Percentiles rank a stretch among this genome's conserved stretches.
Evolutionary conservation across 2,113 vertebrate species (phyloP).

Genomic region (Meles meles): DNA sequence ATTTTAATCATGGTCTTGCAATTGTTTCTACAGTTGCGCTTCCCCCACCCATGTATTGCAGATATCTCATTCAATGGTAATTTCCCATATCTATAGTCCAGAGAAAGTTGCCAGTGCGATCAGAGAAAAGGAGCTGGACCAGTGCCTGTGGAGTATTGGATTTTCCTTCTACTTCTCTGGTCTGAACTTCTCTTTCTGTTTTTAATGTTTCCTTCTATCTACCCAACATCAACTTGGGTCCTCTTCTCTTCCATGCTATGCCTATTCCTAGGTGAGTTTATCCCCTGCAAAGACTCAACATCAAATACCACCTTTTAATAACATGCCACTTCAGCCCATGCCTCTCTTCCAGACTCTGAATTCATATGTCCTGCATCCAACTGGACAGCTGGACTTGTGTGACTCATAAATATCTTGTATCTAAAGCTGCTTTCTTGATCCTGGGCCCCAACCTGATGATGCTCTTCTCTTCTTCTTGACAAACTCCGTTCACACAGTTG

Average conservation of each 20-base stretch:
- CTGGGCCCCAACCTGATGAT: too few species aligned
- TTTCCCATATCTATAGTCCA: not conserved
- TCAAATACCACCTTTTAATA: not conserved
- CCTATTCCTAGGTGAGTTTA: too few species aligned
- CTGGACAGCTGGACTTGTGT: not conserved
- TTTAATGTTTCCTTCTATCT: not conserved
- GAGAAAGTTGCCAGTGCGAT: not conserved
- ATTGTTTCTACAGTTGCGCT: not conserved
- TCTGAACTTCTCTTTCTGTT: too few species aligned
- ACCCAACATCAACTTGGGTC: not conserved
- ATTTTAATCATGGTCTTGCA: not conserved
- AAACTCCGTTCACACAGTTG: not conserved
- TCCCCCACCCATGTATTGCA: too few species aligned
- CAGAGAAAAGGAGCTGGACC: not conserved
- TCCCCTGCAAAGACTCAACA: not conserved
- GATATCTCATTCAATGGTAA: not conserved
- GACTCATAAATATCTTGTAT: not conserved
- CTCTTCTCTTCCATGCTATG: not conserved
- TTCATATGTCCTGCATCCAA: accelerated
- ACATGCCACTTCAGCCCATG: accelerated
- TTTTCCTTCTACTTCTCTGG: not conserved
- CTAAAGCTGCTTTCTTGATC: not conserved
- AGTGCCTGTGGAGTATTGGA: accelerated
- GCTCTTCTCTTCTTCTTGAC: not conserved
- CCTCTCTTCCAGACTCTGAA: not conserved